Conservation (phyloP, 2,888 invertebrate genomes). For the Sphaerophoria taeniata region DNA sequence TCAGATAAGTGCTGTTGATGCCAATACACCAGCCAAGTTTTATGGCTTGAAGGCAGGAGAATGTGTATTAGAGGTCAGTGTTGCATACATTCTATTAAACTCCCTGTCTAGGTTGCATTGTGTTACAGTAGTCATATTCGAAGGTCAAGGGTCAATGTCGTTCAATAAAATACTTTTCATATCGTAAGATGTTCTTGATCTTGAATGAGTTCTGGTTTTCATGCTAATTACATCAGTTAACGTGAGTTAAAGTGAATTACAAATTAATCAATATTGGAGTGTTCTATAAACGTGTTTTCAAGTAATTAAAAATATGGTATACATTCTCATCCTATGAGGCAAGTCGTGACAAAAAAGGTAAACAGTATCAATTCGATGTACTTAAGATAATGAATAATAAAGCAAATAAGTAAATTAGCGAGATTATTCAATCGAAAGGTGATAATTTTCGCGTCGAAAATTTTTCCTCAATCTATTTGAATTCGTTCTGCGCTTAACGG, state of each 20-base stretch:
- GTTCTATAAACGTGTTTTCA: slow-evolving; percentile 14
- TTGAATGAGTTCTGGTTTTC: too few relatives aligned
- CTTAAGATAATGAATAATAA: background rate
- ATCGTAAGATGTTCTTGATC: background rate
- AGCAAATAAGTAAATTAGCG: slow-evolving; percentile 44
- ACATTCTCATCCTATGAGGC: background rate
- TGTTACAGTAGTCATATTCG: background rate
- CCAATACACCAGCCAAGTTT: slow-evolving; percentile 85
- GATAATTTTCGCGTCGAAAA: slow-evolving; percentile 45
- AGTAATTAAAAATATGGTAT: background rate
- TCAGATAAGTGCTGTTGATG: slow-evolving; percentile 86
- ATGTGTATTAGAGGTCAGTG: slow-evolving; percentile 87
- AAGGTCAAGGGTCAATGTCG: too few relatives aligned
- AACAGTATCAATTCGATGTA: slow-evolving; percentile 18
- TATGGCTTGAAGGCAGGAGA: slow-evolving; percentile 88
- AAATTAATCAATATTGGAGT: background rate
- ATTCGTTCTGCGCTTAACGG: background rate
- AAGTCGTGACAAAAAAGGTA: background rate
- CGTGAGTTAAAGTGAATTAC: background rate
- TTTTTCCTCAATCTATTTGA: background rate
- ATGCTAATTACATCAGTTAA: background rate
- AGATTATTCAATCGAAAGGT: slow-evolving; percentile 19
- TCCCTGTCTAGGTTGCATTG: background rate
- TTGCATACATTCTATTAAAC: background rate
- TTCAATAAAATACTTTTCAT: too few relatives aligned